Evolutionary conservation across 2,888 invertebrate species (phyloP).

Genomic region (Drosophila prolongata): DNA sequence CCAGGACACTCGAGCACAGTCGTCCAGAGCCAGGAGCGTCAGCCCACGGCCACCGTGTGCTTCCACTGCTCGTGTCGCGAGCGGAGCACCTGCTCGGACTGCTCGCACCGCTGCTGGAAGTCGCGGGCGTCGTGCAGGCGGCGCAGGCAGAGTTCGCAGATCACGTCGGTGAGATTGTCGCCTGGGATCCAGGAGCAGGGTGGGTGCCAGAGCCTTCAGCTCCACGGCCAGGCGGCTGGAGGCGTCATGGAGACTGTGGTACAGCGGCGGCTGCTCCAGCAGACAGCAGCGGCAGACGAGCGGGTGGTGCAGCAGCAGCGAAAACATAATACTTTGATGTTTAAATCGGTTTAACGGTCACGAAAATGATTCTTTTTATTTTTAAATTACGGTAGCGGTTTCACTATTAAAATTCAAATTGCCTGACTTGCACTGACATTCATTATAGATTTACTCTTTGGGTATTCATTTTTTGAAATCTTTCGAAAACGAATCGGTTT

Average conservation of each 20-base stretch:
- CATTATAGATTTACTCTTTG: conserved; percentile 3
- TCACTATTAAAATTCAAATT: not conserved
- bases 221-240: conserved; percentile 55
- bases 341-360: not conserved
- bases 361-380: not conserved
- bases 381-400: not conserved
- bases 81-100: conserved; percentile 70
- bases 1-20: conserved; percentile 67
- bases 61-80: conserved; percentile 62
- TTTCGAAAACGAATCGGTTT: not conserved
- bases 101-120: conserved; percentile 65
- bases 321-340: conserved; percentile 59
- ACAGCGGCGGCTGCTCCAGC: conserved; percentile 66
- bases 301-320: conserved; percentile 54
- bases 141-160: conserved; percentile 70
- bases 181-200: conserved; percentile 57
- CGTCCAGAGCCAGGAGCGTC: conserved; percentile 65
- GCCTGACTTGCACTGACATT: not conserved
- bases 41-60: conserved; percentile 53
- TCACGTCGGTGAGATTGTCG: conserved; percentile 73
- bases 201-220: conserved; percentile 58
- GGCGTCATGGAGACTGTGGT: conserved; percentile 61
- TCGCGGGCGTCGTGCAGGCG: conserved; percentile 68
- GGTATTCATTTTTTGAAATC: not conserved
- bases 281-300: conserved; percentile 79